These are phyloP conservation scores for Andrena cerasifolii DNA, from an alignment of 1,140 invertebrate genomes.

Conservation along the genomic window DNA sequence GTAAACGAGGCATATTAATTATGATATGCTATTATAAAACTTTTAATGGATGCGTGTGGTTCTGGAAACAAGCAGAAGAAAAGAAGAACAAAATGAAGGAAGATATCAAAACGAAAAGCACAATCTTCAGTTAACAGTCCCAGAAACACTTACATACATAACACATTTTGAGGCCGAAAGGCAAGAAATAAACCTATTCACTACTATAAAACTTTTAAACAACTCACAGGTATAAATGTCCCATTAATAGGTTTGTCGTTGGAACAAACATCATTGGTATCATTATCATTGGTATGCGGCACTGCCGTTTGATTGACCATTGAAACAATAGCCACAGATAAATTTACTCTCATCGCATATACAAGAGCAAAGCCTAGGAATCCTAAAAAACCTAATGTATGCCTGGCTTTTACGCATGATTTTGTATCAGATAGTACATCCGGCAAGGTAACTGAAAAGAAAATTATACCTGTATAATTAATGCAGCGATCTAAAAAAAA, in stretches of 20 bases:
- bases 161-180: too few species aligned
- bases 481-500: conserved; percentile 16
- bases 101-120: too few species aligned
- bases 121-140: too few species aligned
- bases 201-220: not conserved
- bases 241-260: conserved; percentile 81
- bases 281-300: conserved; percentile 82
- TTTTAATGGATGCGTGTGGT: not conserved
- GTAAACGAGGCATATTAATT: conserved; percentile 5
- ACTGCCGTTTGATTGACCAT: conserved; percentile 93
- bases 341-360: conserved; percentile 95
- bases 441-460: conserved; percentile 75
- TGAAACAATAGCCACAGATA: conserved; percentile 96
- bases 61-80: too few species aligned
- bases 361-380: conserved; percentile 92
- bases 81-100: too few species aligned
- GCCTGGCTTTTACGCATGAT: conserved; percentile 87
- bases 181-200: too few species aligned
- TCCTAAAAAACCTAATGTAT: conserved; percentile 90
- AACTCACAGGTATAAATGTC: conserved; percentile 84
- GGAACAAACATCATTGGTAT: conserved; percentile 85
- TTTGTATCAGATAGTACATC: conserved; percentile 82
- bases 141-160: too few species aligned
- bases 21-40: not conserved
- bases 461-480: conserved; percentile 39